These are phyloP conservation scores for Acanthiza pusilla DNA, from an alignment of 2,797 vertebrate species.

Conservation along the genomic window DNA sequence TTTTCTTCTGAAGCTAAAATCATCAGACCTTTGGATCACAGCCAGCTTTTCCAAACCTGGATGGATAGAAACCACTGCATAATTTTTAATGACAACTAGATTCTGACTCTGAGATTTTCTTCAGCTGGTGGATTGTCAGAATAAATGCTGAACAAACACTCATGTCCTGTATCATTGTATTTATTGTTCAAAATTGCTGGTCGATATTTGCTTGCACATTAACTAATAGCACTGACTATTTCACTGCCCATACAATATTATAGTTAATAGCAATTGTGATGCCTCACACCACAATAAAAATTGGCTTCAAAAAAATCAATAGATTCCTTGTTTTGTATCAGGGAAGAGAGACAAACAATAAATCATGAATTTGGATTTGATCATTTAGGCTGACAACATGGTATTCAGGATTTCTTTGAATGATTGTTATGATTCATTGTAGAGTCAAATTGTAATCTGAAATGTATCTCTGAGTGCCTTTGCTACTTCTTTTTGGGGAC, in stretches of 20 bases:
- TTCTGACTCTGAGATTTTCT: background rate
- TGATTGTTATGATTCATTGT: background rate
- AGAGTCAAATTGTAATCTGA: background rate
- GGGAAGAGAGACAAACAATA: slow-evolving; percentile 35
- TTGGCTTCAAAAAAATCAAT: slow-evolving; percentile 64
- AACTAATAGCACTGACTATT: slow-evolving; percentile 66
- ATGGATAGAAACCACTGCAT: background rate
- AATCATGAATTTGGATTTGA: slow-evolving; percentile 37
- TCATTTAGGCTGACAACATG: slow-evolving; percentile 39
- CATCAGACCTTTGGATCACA: background rate
- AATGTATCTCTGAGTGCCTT: background rate
- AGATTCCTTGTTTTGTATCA: slow-evolving; percentile 29
- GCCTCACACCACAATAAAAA: slow-evolving; percentile 51
- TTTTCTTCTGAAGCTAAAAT: slow-evolving; percentile 13
- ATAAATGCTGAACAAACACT: slow-evolving; percentile 57
- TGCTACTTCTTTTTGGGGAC: background rate
- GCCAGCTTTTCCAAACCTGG: background rate
- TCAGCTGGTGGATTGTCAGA: slow-evolving; percentile 40
- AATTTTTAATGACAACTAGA: background rate
- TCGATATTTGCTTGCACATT: slow-evolving; percentile 64
- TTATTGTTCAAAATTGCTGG: slow-evolving; percentile 66
- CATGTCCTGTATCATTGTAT: slow-evolving; percentile 37
- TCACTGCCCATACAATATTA: slow-evolving; percentile 51
- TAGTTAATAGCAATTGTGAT: slow-evolving; percentile 68
- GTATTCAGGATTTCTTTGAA: slow-evolving; percentile 44